Evolutionary conservation across 1,140 invertebrate genomes (phyloP).

Genomic region (Laodelphax striatellus): DNA sequence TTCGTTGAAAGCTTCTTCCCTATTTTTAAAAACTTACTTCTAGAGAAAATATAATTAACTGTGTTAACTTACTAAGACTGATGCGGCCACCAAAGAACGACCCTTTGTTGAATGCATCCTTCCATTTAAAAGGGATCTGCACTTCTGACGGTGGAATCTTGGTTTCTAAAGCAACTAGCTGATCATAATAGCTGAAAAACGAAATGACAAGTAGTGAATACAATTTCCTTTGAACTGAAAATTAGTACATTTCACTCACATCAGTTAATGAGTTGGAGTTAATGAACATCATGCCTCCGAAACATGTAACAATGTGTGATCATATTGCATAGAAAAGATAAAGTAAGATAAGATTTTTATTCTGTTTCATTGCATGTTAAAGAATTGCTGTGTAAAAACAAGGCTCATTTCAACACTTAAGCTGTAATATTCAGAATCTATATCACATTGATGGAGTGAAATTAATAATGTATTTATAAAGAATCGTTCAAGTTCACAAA

Average conservation of each 20-base stretch:
- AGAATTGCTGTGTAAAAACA: no score
- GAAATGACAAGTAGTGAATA: neutral
- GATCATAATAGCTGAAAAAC: slow-evolving; percentile 85
- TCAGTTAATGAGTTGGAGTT: neutral
- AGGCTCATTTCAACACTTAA: no score
- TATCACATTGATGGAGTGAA: no score
- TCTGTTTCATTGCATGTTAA: no score
- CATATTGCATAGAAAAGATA: no score
- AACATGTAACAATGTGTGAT: neutral
- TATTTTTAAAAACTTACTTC: no score
- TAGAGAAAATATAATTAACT: no score
- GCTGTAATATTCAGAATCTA: no score
- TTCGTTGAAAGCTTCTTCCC: no score
- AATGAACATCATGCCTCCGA: neutral
- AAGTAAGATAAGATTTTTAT: no score
- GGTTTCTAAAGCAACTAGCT: slow-evolving; percentile 77
- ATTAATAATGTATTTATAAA: no score
- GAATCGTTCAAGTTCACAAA: no score
- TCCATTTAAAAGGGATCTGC: slow-evolving; percentile 96
- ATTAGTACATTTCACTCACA: neutral
- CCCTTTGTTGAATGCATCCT: slow-evolving; percentile 96
- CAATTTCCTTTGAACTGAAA: neutral
- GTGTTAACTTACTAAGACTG: slow-evolving; percentile 70
- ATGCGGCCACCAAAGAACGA: slow-evolving; percentile 86
- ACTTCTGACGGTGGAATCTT: slow-evolving; percentile 89